These are phyloP conservation scores for Intellagama lesueurii DNA, from an alignment of 2,797 vertebrate genomes.

Conservation along the genomic window DNA sequence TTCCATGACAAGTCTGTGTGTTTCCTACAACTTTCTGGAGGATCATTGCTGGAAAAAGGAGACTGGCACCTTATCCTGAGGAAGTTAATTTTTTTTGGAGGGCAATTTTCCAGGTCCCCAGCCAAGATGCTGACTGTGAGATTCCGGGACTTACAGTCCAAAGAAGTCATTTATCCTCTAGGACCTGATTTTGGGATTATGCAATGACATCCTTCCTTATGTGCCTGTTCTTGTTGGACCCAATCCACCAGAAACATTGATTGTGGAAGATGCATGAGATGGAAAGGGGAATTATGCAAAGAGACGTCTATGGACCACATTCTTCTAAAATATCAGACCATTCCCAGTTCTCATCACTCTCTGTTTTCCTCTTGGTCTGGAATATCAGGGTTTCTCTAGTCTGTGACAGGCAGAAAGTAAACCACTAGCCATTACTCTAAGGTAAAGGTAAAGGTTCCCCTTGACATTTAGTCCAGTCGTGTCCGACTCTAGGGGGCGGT, in stretches of 20 bases:
- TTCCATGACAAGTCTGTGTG: background rate
- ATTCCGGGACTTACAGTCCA: too few species aligned
- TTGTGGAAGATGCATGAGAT: background rate
- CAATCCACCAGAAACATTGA: background rate
- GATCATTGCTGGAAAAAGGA: background rate
- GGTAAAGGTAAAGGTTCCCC: too few species aligned
- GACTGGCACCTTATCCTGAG: too few species aligned
- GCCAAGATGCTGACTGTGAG: too few species aligned
- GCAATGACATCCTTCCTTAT: too few species aligned
- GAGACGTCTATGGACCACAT: background rate
- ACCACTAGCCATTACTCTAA: background rate
- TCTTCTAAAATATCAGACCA: background rate
- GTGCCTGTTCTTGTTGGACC: too few species aligned
- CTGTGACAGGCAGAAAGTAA: background rate
- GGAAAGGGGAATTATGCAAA: background rate
- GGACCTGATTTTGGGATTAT: too few species aligned
- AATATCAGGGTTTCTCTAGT: background rate
- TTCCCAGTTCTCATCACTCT: too few species aligned
- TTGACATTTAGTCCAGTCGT: too few species aligned
- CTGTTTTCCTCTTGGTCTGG: background rate
- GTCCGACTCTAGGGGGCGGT: too few species aligned
- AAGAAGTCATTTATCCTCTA: too few species aligned
- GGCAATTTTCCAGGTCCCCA: background rate
- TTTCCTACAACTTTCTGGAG: background rate
- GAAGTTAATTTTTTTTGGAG: too few species aligned